Base-by-base conservation (phyloP, 2,797 vertebrate genomes). In the Catostomus latipinnis region DNA sequence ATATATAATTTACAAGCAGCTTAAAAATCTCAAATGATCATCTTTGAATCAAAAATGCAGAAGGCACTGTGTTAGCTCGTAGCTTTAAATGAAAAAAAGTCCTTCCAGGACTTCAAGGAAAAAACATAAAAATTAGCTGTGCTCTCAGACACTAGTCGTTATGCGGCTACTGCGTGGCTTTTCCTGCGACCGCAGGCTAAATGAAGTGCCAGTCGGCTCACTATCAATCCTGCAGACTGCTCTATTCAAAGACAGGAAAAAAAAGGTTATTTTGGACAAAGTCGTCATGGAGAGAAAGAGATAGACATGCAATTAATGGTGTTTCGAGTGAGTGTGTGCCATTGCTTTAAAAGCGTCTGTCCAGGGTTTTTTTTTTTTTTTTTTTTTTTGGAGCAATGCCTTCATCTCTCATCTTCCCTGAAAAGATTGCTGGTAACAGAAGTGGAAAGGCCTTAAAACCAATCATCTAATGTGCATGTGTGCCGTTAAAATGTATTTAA, bases 81-180 rank as follows among this genome's bases (percentile, higher is more conserved):
- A 84, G 87, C 75, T 91, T 85, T 87, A 89, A 88, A 93, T 89
- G 34, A 34, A 34, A 34, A 70, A 34, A 74, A 80, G 34, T 57
- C 73, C 49, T 67, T 49, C 71, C 60, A 66, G 56, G 54, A 58
- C 22, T 22, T 22, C 62, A 74, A 68, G 49, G 45, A 14, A 58
- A 34, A 34, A n/a, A 74, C 90, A 80, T 86, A 94, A 91, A 93
- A 81, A 89, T 93, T 91, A 92, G 90, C 87, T 69, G 81, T 76
- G 90, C 87, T 83, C 92, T 91, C 91, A 94, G 92, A 92, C 91
- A 93, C 85, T 88, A 89, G 87, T 91, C 77, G 72, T 92, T 91
- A 92, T 90, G 92, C 87, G 91, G 93, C 92, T 85, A 73, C 86
- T 83, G 85, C 87, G 88, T 81, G 85, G 89, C 91, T 90, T 94